Base-by-base conservation (phyloP, 2,888 invertebrate species). In the Plusia festucae region DNA sequence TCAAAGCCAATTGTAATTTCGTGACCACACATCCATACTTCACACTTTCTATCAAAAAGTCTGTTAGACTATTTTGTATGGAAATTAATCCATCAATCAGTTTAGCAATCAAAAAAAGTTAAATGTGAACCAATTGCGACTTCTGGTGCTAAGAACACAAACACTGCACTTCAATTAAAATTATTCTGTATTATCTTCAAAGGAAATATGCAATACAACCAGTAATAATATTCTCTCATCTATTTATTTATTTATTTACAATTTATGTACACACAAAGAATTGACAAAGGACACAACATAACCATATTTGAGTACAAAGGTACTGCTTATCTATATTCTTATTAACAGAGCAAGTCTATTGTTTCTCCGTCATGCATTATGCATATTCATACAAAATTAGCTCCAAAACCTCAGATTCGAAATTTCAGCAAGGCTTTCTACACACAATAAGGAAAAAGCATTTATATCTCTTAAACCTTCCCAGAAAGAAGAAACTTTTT, bases 381-480 rank as follows among this genome's bases (percentile, higher is more conserved):
- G 13, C 46, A 49, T 49, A 49, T 49, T 49, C 46, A 49, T 49
- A 11, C 13, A 13, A 49, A 49, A 49, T 49, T 49, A 49, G 46
- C 46, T 49, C 3, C 46, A 49, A 20, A 49, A 46, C 9, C 9
- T 49, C 11, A 11, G 46, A 49, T 49, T 18, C 18, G 20, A 16
- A 49, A 18, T 49, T 49, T 20, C 5, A 49, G 18, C 16, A 20
- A 0, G 11, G 46, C 46, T 49, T 18, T 18, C 16, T 46, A 18
- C 18, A 46, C 46, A 46, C 46, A 2, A 18, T 9, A 8, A 8
- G 46, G 46, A 20, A 49, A 49, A 20, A 49, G 46, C 11, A 20
- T 46, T 46, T 46, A 18, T 9, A 18, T 46, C 6, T 46, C 46
- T 7, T 49, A 49, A 49, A 20, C 46, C 46, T 49, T 20, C 20